Base-by-base conservation (phyloP, 2,113 vertebrate species). In the Holacanthus passer region DNA sequence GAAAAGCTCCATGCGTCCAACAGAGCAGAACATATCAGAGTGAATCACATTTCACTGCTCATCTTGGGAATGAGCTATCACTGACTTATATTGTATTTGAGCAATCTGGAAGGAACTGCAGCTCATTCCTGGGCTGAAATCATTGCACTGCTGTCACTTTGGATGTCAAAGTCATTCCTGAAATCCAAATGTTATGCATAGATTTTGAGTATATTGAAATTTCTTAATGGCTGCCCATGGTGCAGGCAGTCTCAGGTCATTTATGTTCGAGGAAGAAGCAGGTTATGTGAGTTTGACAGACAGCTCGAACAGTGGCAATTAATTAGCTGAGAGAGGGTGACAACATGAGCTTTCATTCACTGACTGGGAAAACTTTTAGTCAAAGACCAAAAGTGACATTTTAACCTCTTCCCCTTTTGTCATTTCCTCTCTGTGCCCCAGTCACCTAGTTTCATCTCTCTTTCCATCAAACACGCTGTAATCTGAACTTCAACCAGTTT, bases 301-400 rank as follows among this genome's bases (percentile, higher is more conserved):
- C 63, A 77, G 52, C 48, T 53, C 27, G 39, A 60, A 63, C 37
- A 5, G 24, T 29, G 39, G 43, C 55, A 62, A 41, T 62, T 77
- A 41, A 76, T 79, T 14, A 37, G n/a, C 20, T 17, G 17, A 64
- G 22, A 55, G 19, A n/a, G 22, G 45, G 29, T 65, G 32, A 62
- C 45, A 64, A 31, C 58, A 39, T 16, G 5, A 56, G 39, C 27
- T 66, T 73, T 78, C 31, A 79, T 11, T 72, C 55, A 14, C 20
- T 55, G 58, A 69, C 39, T 37, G n/a, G 0, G 35, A 48, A 9
- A 2, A 22, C 53, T 50, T 59, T 55, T 37, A 20, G 50, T n/a
- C 22, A 50, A 19, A 39, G 80, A n/a, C 14, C 4, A 22, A 73
- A 62, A 58, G 10, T 24, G 27, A 37, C 67, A 65, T 47, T 73